Conservation (phyloP, 2,797 vertebrate species). For the Peromyscus attwateri region DNA sequence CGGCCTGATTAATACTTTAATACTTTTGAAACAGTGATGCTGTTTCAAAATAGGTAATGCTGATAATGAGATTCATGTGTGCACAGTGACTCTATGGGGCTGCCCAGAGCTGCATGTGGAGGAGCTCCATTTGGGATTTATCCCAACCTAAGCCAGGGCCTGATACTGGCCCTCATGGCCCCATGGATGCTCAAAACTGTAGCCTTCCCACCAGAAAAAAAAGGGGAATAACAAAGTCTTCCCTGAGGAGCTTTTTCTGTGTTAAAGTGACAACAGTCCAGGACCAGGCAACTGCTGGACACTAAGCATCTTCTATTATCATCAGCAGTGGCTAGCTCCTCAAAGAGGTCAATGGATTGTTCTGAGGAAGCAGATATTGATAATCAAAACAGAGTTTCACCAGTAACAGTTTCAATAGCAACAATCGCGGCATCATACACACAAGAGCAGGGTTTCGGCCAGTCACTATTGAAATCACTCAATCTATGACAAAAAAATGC, state of each 20-base stretch:
- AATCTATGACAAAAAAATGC: background rate
- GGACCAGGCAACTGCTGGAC: background rate
- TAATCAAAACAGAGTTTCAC: background rate
- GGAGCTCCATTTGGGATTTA: background rate
- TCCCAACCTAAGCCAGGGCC: background rate
- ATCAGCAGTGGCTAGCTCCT: background rate
- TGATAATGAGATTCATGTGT: background rate
- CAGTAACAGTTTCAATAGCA: background rate
- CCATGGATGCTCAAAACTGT: background rate
- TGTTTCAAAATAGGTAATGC: too few species aligned
- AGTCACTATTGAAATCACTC: constrained; percentile 5
- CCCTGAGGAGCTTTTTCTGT: background rate
- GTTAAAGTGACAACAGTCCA: background rate
- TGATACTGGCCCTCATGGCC: background rate
- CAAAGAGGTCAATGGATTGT: background rate
- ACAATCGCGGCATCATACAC: background rate
- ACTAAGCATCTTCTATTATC: background rate
- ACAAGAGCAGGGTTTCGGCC: background rate
- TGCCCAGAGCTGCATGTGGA: rapidly evolving
- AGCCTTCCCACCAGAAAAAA: background rate
- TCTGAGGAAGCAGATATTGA: background rate
- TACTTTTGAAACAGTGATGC: background rate
- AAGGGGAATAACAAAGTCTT: background rate
- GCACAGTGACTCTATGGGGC: background rate
- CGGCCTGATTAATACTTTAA: background rate